Percentiles rank a stretch among this genome's conserved stretches.
Conservation (phyloP, 2,113 vertebrate species). For the Rafetus swinhoei region DNA sequence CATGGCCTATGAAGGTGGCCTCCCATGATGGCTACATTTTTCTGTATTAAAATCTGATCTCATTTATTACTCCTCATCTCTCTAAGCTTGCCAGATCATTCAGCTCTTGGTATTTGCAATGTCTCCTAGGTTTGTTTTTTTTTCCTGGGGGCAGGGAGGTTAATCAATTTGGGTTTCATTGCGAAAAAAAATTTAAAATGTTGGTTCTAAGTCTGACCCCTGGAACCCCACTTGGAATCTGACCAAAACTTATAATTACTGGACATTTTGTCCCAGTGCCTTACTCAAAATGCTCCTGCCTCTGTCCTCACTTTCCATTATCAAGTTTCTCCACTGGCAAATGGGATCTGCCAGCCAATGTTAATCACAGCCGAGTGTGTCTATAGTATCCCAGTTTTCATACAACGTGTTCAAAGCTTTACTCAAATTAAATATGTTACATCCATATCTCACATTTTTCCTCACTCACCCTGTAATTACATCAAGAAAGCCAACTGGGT, state of each 20-base stretch:
- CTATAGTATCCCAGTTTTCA: neutral
- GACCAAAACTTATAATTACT: neutral
- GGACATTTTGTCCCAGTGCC: neutral
- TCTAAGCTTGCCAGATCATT: neutral
- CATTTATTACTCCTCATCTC: neutral
- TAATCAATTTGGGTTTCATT: neutral
- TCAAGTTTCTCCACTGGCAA: neutral
- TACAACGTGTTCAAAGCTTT: neutral
- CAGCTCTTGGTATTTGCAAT: neutral
- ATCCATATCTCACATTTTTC: neutral
- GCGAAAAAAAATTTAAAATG: neutral
- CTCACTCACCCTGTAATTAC: neutral
- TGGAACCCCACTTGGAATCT: neutral
- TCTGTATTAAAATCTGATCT: neutral
- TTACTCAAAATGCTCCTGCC: neutral
- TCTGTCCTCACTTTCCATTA: neutral
- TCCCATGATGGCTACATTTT: neutral
- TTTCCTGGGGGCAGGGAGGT: rapidly evolving
- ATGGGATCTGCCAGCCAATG: neutral
- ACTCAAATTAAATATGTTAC: constrained; percentile 11
- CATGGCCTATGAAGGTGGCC: no score
- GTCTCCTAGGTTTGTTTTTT: neutral
- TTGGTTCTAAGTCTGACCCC: neutral
- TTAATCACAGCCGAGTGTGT: neutral
- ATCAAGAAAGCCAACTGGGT: neutral